Percentiles rank a stretch among this genome's conserved stretches.
phyloP scores from a whole-genome alignment of 2,797 vertebrate species.

The Lutra lutra region DNA sequence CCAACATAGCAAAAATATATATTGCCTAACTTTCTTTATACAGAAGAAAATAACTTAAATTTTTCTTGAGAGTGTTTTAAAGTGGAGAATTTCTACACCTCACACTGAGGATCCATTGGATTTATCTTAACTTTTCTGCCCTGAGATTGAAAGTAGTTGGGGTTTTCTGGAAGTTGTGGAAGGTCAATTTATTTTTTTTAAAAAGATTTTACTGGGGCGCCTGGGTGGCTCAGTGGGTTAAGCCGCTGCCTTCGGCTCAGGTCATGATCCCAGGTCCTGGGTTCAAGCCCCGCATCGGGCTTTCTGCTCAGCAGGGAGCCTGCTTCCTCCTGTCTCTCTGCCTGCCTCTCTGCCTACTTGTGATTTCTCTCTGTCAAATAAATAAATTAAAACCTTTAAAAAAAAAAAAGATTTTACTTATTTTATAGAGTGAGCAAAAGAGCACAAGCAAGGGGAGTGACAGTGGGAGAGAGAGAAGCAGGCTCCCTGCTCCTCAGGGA shows the following conservation, averaged over 20 bases:
- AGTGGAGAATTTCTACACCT: background rate
- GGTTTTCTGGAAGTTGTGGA: background rate
- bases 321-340: no score
- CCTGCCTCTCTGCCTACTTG: no score
- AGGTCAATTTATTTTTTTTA: slow-evolving; percentile 8
- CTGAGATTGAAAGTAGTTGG: background rate
- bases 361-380: no score
- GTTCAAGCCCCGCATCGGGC: no score
- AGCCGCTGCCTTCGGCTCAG: no score
- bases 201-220: no score
- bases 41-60: background rate
- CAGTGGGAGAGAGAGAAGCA: background rate
- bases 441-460: background rate
- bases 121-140: background rate
- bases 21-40: background rate
- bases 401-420: no score
- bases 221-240: no score
- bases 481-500: background rate
- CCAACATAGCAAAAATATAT: background rate
- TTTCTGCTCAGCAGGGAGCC: no score
- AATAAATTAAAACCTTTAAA: no score
- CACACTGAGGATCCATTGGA: background rate
- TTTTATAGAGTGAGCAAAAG: background rate
- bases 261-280: no score
- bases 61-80: background rate